phyloP scores from a whole-genome alignment of 2,888 invertebrate species.

The Fragum sueziense region DNA sequence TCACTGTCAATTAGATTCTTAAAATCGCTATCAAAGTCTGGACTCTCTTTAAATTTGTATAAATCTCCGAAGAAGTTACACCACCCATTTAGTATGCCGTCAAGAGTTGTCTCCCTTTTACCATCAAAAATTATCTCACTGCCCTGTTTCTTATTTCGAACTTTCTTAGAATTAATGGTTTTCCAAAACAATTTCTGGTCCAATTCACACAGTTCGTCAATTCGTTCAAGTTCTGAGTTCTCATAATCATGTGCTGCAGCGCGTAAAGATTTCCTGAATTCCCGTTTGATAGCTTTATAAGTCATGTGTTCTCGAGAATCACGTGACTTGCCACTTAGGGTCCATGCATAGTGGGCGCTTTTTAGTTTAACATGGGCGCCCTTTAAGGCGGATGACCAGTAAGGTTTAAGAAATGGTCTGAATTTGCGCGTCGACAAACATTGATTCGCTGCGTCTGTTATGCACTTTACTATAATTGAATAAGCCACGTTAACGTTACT shows the following conservation, averaged over 20 bases:
- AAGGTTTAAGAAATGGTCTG: neutral
- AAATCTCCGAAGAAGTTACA: neutral
- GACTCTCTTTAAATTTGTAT: neutral
- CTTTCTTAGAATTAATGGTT: neutral
- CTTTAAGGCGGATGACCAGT: neutral
- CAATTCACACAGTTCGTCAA: too few species aligned
- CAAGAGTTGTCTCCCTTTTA: neutral
- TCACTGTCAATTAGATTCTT: neutral
- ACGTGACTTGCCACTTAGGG: neutral
- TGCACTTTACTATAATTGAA: neutral
- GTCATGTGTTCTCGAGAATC: too few species aligned
- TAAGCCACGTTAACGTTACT: neutral
- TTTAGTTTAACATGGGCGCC: neutral
- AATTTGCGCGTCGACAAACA: neutral
- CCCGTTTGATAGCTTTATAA: too few species aligned
- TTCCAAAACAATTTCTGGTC: too few species aligned
- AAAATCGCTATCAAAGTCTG: neutral
- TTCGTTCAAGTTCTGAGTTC: neutral
- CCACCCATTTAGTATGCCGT: slow-evolving; percentile 9
- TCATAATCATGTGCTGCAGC: neutral
- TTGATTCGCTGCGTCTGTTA: neutral
- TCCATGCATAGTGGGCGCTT: neutral
- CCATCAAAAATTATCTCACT: neutral
- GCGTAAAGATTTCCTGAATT: too few species aligned
- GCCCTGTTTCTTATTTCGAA: neutral